Base-by-base conservation (phyloP, 2,113 vertebrate species). In the Pterocles orientalis region DNA sequence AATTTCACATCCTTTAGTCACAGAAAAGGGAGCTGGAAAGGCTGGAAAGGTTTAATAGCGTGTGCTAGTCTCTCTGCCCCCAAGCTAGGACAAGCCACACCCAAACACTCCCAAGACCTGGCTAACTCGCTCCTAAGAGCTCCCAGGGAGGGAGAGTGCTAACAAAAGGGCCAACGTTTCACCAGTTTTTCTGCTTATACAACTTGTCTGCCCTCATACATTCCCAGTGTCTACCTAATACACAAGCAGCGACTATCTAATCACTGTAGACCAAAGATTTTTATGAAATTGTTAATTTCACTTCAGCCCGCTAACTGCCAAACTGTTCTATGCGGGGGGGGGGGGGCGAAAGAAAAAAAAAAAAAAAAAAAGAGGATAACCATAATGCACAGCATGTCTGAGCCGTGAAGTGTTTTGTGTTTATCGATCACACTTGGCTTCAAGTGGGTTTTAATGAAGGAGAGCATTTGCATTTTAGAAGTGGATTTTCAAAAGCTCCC, bases 391-490 rank as follows among this genome's bases (percentile, higher is more conserved):
- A 86, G 36, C 47, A 72, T 2, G 14, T 58, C 77, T 84, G 77
- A 87, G 81, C 58, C 80, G 58, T 73, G 62, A 53, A 83, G 68
- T 47, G 68, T 77, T 93, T 56, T 47, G 14, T 86, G 66, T 66
- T 90, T 92, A 39, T 73, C 69, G 73, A 82, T 69, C 78, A 77
- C 0, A 5, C 66, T 65, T 86, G 64, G 54, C 25, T 94, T 88
- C 68, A 66, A 96, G 60, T 43, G 58, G 18, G 41, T 88, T 83
- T 73, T 80, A 82, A 70, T 69, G 84, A 89, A 88, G 19, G 53
- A 81, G 82, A 80, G 71, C 26, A 85, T 91, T 80, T 94, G 51
- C 71, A 83, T 93, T 82, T 96, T 23, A 82, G 68, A 94, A 72
- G 47, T 73, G 51, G 39, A 56, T 92, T 95, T 95, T 82, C 75